Evolutionary conservation across 1,140 invertebrate species (phyloP).

Genomic region (Leptonema lineaticorne): DNA sequence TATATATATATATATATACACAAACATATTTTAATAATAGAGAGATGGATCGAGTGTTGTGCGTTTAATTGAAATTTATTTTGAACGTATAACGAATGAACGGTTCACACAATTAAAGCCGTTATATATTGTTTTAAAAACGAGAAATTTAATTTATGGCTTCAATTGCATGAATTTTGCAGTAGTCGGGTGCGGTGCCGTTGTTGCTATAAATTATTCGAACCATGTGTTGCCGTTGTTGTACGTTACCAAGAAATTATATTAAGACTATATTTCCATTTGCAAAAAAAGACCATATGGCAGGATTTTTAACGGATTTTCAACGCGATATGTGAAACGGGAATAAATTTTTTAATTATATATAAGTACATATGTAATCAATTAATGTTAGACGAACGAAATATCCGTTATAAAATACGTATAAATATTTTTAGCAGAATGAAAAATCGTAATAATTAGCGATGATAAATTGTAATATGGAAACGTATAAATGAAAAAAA

Average conservation of each 20-base stretch:
- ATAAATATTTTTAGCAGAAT: too few species aligned
- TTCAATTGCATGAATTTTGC: slow-evolving; percentile 18
- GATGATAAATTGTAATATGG: too few species aligned
- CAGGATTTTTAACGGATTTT: background rate
- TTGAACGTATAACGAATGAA: background rate
- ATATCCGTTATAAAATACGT: too few species aligned
- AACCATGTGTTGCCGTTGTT: slow-evolving; percentile 5
- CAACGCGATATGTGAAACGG: too few species aligned
- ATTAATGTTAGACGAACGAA: too few species aligned
- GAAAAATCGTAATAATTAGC: too few species aligned
- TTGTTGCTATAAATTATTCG: slow-evolving; percentile 12
- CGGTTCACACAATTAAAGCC: background rate
- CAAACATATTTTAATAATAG: background rate
- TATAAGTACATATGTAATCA: too few species aligned
- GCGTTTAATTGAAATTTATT: background rate
- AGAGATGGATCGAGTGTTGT: too few species aligned
- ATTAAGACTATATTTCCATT: background rate
- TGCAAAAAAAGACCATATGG: background rate
- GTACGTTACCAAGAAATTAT: slow-evolving; percentile 2
- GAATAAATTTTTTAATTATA: too few species aligned
- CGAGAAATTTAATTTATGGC: slow-evolving; percentile 12
- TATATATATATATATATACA: background rate
- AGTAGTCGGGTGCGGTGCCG: background rate
- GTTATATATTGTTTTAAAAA: slow-evolving; percentile 10
- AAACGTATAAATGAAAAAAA: too few species aligned